Conservation (phyloP, 1,140 invertebrate species). For the Spodoptera frugiperda region DNA sequence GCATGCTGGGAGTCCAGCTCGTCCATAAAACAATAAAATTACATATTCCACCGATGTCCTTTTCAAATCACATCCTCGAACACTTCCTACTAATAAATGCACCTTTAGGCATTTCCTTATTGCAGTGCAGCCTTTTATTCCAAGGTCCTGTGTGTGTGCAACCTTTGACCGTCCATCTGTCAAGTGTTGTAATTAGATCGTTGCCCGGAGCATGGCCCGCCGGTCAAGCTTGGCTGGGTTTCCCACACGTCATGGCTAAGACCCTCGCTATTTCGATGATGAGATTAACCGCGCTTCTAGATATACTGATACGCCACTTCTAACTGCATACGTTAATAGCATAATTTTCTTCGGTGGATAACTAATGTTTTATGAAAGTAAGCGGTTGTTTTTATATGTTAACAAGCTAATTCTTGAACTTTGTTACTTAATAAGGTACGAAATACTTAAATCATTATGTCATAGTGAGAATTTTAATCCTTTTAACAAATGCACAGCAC, state of each 20-base stretch:
- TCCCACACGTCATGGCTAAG: slow-evolving; percentile 68
- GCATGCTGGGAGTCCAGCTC: background rate
- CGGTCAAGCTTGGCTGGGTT: slow-evolving; percentile 69
- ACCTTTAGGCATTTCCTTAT: slow-evolving; percentile 44
- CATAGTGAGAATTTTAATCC: background rate
- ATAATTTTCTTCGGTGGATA: slow-evolving; percentile 35
- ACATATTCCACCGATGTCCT: slow-evolving; percentile 29
- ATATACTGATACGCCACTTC: slow-evolving; percentile 33
- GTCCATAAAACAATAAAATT: slow-evolving; percentile 53
- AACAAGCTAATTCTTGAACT: too few species aligned
- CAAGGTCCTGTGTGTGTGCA: slow-evolving; percentile 45
- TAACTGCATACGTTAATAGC: slow-evolving; percentile 31
- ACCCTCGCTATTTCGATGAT: slow-evolving; percentile 52
- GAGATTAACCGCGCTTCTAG: slow-evolving; percentile 58
- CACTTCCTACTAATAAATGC: slow-evolving; percentile 10
- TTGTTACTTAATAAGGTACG: background rate
- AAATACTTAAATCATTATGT: background rate
- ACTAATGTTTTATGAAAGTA: slow-evolving; percentile 12
- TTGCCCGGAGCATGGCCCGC: slow-evolving; percentile 56
- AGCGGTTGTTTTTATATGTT: too few species aligned
- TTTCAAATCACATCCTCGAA: slow-evolving; percentile 33
- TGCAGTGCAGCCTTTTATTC: slow-evolving; percentile 41
- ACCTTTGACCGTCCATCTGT: slow-evolving; percentile 69
- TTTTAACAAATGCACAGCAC: too few species aligned
- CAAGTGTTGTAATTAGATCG: slow-evolving; percentile 72